Base-by-base conservation (phyloP, 35 echinoderm and acorn worm genomes). In the Apostichopus parvimensis region DNA sequence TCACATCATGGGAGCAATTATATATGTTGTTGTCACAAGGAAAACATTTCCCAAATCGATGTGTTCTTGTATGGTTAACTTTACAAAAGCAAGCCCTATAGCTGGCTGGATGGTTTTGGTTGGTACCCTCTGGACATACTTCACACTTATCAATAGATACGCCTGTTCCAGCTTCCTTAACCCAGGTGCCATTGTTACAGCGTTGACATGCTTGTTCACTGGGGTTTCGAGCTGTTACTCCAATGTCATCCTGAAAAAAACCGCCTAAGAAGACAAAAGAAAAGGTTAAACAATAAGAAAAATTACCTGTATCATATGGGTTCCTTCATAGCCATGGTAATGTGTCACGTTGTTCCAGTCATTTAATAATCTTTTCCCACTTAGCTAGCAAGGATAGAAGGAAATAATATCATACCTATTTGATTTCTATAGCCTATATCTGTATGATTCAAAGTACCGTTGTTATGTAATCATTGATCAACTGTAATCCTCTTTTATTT, bases 211-310 rank as follows among this genome's bases (percentile, higher is more conserved):
- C 15, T 52, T 58, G 20, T 17, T 84, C 54, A 59, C 18, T 23
- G 53, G 81, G 81, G 0, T 60, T 21, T 18, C 6, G 4, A 6
- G 54, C 6, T 56, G 81, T 18, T 52, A 58, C 20, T 5, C 81
- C 81, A 84, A 84, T 84, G 55, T 84, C 54, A 84, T 84, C 81
- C 23, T 84, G 81, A 24, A 59, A 84, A 60, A 84, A 84, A 4
- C 81, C 81, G 9, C 81, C 81, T 84, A 23, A 25, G 52, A 25
- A 79, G 4, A 20, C 53, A 83, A 10, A n/a, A n/a, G 7, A 6
- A 75, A 75, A 14, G 71, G 14, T 61, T 12, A 79, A 25, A 79
- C 9, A 72, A 20, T 72, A 20, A 72, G 12, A 72, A 72, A 12
- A 20, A 12, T 14, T 14, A 28, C 26, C 26, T 28, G 26, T 28